Percentiles rank a stretch among this genome's conserved stretches.
phyloP scores from a whole-genome alignment of 2,888 invertebrate species.

The Drosophila sordidula region DNA sequence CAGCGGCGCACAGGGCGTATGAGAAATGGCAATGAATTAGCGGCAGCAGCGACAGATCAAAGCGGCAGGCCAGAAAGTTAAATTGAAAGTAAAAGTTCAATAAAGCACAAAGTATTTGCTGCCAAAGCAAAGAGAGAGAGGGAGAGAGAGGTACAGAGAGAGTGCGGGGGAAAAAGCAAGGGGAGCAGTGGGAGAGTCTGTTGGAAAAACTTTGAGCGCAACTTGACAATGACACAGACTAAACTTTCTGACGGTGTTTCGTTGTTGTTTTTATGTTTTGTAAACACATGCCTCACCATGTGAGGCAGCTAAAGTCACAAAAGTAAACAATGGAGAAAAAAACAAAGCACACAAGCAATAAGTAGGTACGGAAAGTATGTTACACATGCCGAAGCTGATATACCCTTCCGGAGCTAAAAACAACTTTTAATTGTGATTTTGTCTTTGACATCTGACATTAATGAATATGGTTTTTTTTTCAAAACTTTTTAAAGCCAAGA shows the following conservation, averaged over 20 bases:
- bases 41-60: conserved; percentile 48
- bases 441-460: no score
- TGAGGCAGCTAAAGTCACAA: conserved; percentile 56
- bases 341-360: conserved; percentile 15
- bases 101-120: conserved; percentile 65
- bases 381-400: conserved; percentile 22
- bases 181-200: conserved; percentile 3
- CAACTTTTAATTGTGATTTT: not conserved
- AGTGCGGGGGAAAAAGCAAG: not conserved
- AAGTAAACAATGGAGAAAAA: conserved; percentile 18
- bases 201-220: conserved; percentile 64
- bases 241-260: conserved; percentile 69
- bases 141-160: not conserved
- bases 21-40: conserved; percentile 69
- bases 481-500: no score
- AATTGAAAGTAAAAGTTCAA: conserved; percentile 81
- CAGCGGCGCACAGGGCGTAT: conserved; percentile 60
- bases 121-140: conserved; percentile 12
- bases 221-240: conserved; percentile 76
- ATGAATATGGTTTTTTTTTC: no score
- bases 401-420: conserved; percentile 12
- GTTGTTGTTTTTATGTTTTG: conserved; percentile 67
- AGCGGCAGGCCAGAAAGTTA: conserved; percentile 69
- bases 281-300: conserved; percentile 67
- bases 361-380: conserved; percentile 5